Evolutionary conservation across 1,140 invertebrate species (phyloP), one percentile per base, ranked within the genome.

Genomic region (Mizuhopecten yessoensis): DNA sequence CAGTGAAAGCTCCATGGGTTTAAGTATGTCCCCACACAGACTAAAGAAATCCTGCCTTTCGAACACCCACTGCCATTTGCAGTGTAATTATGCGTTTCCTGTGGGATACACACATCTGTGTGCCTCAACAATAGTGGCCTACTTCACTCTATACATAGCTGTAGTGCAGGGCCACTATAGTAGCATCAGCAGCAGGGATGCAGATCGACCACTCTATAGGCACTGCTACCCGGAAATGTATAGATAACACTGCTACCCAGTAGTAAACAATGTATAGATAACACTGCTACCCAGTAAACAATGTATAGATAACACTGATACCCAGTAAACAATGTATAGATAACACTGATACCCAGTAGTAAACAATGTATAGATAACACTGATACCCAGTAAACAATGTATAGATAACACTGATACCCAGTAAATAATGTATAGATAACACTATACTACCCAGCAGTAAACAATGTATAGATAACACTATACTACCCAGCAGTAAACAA

Each of bases 81-180:
- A 45, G 57, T 75, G 57, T n/a, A 75, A 75, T 75, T 75, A 29
- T 75, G n/a, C 11, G 17, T 17, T 75, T 75, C 57, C 57, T 75
- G 57, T 75, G 57, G 57, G 57, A 75, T 75, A 75, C 57, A 75
- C 57, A 75, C 57, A 75, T 29, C 57, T 75, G 57, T 75, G 57
- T 75, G 57, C 57, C 57, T 75, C 57, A 29, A 75, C 57, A 75
- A 75, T 75, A 75, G 57, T 75, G 57, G 57, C 57, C 57, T 75
- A 75, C 57, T 75, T 75, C n/a, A n/a, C n/a, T n/a, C 57, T 75
- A 75, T 75, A 75, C 57, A 17, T 75, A 75, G 57, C 57, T 75
- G 23, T 29, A 75, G 57, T 75, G 23, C 5, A 75, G 57, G 57
- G 57, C 57, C 57, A 75, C 57, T 75, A n/a, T 17, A 75, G 57